Evolutionary conservation across 2,888 invertebrate species (phyloP).

Genomic region (Pyrrhia umbra): DNA sequence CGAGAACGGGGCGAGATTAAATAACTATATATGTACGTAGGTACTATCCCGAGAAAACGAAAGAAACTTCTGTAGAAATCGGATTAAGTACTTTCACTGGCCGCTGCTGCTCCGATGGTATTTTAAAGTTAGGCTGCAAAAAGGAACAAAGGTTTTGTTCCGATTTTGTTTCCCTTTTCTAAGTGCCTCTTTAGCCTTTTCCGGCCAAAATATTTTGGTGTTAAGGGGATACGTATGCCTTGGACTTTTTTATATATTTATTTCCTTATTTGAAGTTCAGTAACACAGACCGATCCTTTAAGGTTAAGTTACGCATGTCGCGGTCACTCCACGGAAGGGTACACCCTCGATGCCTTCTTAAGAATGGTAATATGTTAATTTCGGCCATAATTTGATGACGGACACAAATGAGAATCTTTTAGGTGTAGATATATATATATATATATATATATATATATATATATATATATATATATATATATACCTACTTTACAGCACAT

Average conservation of each 20-base stretch:
- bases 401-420: no score
- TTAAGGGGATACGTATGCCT: background rate
- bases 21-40: conserved; percentile 16
- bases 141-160: conserved; percentile 41
- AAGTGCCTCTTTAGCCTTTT: conserved; percentile 21
- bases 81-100: conserved; percentile 51
- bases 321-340: no score
- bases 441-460: background rate
- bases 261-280: no score
- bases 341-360: no score
- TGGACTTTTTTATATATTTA: background rate
- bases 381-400: no score
- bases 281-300: no score
- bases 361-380: no score
- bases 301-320: no score
- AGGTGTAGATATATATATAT: no score
- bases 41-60: conserved; percentile 14
- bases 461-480: background rate
- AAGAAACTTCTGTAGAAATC: conserved; percentile 46
- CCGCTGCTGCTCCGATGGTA: conserved; percentile 16
- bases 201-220: conserved; percentile 7
- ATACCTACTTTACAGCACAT: background rate
- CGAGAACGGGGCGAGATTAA: conserved; percentile 28
- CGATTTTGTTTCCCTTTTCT: conserved; percentile 17
- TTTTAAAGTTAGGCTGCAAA: conserved; percentile 47